A percentile compares a stretch with the other conserved stretches of the same genome.
Conservation (phyloP, 2,113 vertebrate species). For the Candoia aspera region DNA sequence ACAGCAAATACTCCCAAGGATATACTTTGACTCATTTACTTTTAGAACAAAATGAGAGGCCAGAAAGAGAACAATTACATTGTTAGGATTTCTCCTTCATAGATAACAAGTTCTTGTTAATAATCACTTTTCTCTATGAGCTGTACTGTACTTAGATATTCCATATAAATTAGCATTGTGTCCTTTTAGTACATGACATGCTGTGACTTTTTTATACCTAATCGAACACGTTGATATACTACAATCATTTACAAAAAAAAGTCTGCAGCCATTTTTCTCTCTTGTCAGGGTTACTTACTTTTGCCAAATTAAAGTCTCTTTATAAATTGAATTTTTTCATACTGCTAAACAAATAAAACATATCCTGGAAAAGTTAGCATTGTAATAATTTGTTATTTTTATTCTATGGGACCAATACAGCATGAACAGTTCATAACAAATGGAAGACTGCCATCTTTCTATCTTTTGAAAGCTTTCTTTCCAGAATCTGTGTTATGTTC, state of each 20-base stretch:
- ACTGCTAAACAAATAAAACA: background rate
- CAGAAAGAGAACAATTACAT: background rate
- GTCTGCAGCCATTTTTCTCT: background rate
- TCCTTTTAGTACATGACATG: background rate
- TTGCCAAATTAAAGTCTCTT: background rate
- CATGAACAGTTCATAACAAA: background rate
- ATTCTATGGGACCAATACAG: background rate
- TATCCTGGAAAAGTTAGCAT: background rate
- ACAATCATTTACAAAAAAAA: background rate
- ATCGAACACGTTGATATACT: background rate
- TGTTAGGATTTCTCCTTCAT: background rate
- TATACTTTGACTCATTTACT: slow-evolving; percentile 6
- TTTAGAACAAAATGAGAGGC: slow-evolving; percentile 20
- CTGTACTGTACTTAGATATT: slow-evolving; percentile 1
- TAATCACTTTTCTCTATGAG: background rate
- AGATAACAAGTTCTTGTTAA: background rate
- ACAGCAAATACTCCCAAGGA: background rate
- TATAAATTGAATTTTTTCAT: slow-evolving; percentile 2
- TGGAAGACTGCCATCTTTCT: background rate
- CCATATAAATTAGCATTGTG: background rate
- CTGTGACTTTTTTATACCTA: background rate
- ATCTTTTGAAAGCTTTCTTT: background rate
- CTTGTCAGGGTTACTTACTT: background rate
- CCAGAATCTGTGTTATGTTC: background rate
- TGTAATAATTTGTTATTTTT: background rate